phyloP scores from a whole-genome alignment of 2,113 vertebrate species.

The Otus sunia region DNA sequence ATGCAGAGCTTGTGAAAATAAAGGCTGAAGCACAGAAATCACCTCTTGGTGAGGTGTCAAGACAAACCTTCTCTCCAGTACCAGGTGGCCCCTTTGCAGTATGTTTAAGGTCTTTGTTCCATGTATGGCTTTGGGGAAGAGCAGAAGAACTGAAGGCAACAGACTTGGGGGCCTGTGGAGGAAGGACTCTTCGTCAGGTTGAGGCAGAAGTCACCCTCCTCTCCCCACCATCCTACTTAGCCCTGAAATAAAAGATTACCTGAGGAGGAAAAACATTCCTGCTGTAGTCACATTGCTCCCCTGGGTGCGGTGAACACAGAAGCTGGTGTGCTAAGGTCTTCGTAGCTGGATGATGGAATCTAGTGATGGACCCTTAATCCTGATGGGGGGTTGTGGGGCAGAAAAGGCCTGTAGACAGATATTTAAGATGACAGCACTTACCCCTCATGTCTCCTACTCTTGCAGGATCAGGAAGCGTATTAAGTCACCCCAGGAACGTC shows the following conservation, averaged over 20 bases:
- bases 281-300: not conserved
- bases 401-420: not conserved
- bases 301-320: not conserved
- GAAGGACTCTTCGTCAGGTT: not conserved
- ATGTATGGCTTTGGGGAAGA: not conserved
- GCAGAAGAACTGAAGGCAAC: not conserved
- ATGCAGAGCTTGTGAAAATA: not conserved
- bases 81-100: not conserved
- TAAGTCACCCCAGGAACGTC: conserved; percentile 79
- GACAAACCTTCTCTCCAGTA: not conserved
- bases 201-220: not conserved
- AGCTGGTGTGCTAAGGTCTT: not conserved
- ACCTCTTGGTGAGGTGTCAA: fast-evolving
- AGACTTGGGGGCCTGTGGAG: not conserved
- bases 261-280: not conserved
- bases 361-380: not conserved
- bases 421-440: not conserved
- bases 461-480: conserved; percentile 67
- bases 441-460: not conserved
- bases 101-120: not conserved
- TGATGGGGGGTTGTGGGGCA: not conserved
- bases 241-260: not conserved
- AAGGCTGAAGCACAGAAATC: not conserved
- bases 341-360: not conserved
- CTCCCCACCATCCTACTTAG: not conserved